phyloP scores from a whole-genome alignment of 2,888 invertebrate species.

The Euclidia mi region DNA sequence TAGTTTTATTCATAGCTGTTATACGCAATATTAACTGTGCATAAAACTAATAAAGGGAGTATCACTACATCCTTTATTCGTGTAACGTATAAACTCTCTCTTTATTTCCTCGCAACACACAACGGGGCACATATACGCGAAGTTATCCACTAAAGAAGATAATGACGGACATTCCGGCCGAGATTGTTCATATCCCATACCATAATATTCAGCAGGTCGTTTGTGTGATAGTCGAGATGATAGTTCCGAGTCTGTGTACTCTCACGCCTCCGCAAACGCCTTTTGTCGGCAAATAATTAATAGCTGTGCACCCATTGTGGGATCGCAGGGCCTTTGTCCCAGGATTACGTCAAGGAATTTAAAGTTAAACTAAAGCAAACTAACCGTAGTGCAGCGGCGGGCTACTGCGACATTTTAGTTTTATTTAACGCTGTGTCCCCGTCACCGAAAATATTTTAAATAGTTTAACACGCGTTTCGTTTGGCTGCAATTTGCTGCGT shows the following conservation, averaged over 20 bases:
- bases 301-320: conserved; percentile 73
- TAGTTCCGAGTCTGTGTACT: conserved; percentile 64
- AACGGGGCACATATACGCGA: too few relatives aligned
- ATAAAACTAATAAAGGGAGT: too few relatives aligned
- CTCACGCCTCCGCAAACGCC: conserved; percentile 63
- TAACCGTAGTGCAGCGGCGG: conserved; percentile 56
- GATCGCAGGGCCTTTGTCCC: conserved; percentile 71
- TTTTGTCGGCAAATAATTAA: conserved; percentile 79
- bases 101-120: conserved; percentile 3
- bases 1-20: too few relatives aligned
- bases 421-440: conserved; percentile 39
- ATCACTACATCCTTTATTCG: neutral
- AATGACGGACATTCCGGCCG: conserved; percentile 46
- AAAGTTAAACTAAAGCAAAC: conserved; percentile 63
- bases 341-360: conserved; percentile 62
- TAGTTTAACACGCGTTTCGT: conserved; percentile 36
- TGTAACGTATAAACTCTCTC: conserved; percentile 3
- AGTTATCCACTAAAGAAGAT: conserved; percentile 39
- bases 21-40: too few relatives aligned
- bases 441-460: conserved; percentile 50
- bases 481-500: conserved; percentile 31
- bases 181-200: conserved; percentile 57
- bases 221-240: conserved; percentile 55
- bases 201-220: conserved; percentile 57
- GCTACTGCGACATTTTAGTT: conserved; percentile 58